Conservation (phyloP, 2,113 vertebrate genomes). For the Electrona antarctica region DNA sequence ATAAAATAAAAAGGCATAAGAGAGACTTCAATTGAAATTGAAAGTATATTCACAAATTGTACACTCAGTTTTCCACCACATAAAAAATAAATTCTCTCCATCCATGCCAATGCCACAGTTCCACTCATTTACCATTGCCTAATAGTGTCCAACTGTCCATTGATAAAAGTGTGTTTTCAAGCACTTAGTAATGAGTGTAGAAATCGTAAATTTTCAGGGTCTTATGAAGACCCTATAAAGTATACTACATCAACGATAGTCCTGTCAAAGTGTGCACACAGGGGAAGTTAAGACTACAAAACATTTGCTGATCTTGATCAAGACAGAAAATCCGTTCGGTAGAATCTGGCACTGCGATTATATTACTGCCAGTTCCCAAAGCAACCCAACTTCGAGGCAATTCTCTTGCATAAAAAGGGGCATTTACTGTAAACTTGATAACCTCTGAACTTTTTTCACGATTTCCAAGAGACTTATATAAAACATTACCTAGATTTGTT, state of each 20-base stretch:
- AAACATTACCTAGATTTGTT: too few species aligned
- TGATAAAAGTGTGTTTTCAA: constrained; percentile 36
- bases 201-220: constrained; percentile 13
- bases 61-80: constrained; percentile 61
- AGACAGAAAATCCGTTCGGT: background rate
- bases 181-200: constrained; percentile 48
- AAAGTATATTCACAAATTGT: constrained; percentile 76
- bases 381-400: too few species aligned
- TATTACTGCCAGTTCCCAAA: too few species aligned
- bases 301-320: constrained; percentile 34
- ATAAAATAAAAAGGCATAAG: constrained; percentile 2
- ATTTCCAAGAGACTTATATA: too few species aligned
- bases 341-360: too few species aligned
- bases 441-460: too few species aligned
- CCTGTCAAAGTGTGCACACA: constrained; percentile 31
- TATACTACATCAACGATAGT: constrained; percentile 42
- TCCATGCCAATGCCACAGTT: constrained; percentile 33
- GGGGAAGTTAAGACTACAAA: background rate
- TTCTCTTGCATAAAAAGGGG: too few species aligned
- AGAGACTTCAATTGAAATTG: constrained; percentile 36
- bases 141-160: constrained; percentile 8
- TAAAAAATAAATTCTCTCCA: constrained; percentile 20
- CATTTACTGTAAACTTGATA: too few species aligned
- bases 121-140: constrained; percentile 31
- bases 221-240: constrained; percentile 25